These are phyloP conservation scores for Crotalus viridis DNA, from an alignment of 2,113 vertebrate species.

Conservation along the genomic window DNA sequence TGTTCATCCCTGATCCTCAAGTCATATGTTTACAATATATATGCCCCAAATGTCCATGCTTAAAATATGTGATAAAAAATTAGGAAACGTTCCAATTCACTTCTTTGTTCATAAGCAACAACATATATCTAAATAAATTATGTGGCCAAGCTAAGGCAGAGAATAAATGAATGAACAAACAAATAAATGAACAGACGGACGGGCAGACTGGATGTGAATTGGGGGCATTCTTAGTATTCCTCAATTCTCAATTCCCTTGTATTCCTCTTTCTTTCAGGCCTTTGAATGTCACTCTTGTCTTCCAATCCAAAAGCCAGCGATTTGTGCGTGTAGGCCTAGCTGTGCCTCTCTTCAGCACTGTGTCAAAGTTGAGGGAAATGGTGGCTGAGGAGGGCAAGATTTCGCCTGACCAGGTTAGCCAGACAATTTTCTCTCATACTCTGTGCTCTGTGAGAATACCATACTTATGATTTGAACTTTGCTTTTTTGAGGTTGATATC, in stretches of 20 bases:
- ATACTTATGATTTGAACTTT: neutral
- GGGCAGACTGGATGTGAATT: neutral
- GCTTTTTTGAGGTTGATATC: neutral
- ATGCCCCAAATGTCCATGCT: neutral
- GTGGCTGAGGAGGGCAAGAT: slow-evolving; percentile 83
- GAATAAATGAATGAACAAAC: neutral
- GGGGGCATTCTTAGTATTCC: neutral
- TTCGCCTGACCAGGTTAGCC: slow-evolving; percentile 80
- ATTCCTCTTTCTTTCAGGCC: slow-evolving; percentile 70
- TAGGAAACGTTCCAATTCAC: neutral
- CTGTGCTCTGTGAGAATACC: neutral
- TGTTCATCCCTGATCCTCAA: neutral
- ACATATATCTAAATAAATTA: neutral
- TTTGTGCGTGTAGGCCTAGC: slow-evolving; percentile 88
- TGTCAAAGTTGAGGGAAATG: slow-evolving; percentile 83
- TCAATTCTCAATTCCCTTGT: neutral
- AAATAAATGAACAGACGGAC: neutral
- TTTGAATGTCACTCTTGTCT: slow-evolving; percentile 85
- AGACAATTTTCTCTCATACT: neutral
- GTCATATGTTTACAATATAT: neutral
- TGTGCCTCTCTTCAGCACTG: slow-evolving; percentile 80
- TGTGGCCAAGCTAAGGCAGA: neutral
- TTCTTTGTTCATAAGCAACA: neutral
- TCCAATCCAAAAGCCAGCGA: slow-evolving; percentile 78
- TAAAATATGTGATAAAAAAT: neutral